Base-by-base conservation (phyloP, 2,888 invertebrate genomes). In the Strigamia maritima region DNA sequence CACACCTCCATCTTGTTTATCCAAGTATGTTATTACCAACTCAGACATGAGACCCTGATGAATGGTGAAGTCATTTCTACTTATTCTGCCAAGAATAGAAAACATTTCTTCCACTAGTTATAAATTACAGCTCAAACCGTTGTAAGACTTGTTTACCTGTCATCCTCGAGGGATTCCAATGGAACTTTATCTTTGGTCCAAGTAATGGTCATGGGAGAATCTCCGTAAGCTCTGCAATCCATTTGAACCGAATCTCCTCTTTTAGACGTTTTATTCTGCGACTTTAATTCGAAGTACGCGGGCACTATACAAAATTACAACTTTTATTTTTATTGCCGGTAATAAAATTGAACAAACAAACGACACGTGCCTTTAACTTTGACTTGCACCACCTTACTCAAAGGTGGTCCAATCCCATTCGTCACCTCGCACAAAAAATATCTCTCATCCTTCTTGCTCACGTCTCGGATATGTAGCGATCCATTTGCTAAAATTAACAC, bases 121-220 rank as follows among this genome's bases (percentile, higher is more conserved):
- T 70, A 70, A 70, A 70, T 70, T 70, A 70, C 28, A 28, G 28
- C 70, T 28, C 70, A 70, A 70, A 70, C 70, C 26, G 70, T 28
- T 70, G 70, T 70, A 70, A 24, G 70, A 70, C 70, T 70, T 70
- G 49, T 44, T 77, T 49, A 77, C 77, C 77, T 77, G 77, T 49
- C 49, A 49, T 44, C 49, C 44, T 77, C 77, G 1, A 44, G 28
- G 22, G 49, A 77, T 44, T 77, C 77, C 40, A 77, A 8, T 14
- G 40, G 40, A 40, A 77, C 77, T 38, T 54, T 54, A 44, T 77
- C 77, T 77, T 77, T 77, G 40, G 49, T 24, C 95, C 96, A 96
- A 81, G 94, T 89, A 82, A 96, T 95, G 82, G 95, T 95, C 86
- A 96, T 95, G 40, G 96, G 96, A 89, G 94, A 94, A 86, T 96